phyloP scores from a whole-genome alignment of 2,113 vertebrate species.

The Garra rufa region DNA sequence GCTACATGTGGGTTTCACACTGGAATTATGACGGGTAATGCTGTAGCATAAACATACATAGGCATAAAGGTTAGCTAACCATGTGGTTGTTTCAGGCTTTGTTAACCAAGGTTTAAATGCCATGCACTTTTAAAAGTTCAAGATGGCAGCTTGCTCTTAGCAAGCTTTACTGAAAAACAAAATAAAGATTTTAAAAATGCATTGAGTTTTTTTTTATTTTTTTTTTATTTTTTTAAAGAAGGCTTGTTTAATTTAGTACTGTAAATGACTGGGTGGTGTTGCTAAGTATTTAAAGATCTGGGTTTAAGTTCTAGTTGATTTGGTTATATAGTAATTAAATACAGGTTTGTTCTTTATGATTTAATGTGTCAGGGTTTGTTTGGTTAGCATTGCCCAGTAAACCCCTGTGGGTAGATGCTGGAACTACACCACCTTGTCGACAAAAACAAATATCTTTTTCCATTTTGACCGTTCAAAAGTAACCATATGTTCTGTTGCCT shows the following conservation, averaged over 20 bases:
- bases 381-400: neutral
- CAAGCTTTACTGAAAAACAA: neutral
- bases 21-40: constrained; percentile 4
- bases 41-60: neutral
- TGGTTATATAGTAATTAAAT: neutral
- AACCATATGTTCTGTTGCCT: neutral
- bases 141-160: neutral
- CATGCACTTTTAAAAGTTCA: constrained; percentile 2
- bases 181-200: neutral
- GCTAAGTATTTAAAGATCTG: neutral
- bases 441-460: neutral
- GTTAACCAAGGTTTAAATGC: neutral
- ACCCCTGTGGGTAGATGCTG: neutral
- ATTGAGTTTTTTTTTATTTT: neutral
- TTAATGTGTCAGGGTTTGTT: neutral
- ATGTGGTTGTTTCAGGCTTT: constrained; percentile 6
- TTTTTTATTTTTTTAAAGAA: too few relatives aligned
- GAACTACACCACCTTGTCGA: neutral
- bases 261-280: neutral
- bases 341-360: neutral
- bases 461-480: neutral
- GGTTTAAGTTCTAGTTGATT: neutral
- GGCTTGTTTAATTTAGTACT: neutral
- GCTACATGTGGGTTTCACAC: neutral
- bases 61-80: constrained; percentile 3